Percentiles rank a stretch among this genome's conserved stretches.
Evolutionary conservation across 2,797 vertebrate genomes (phyloP).

Genomic region (Paguma larvata): DNA sequence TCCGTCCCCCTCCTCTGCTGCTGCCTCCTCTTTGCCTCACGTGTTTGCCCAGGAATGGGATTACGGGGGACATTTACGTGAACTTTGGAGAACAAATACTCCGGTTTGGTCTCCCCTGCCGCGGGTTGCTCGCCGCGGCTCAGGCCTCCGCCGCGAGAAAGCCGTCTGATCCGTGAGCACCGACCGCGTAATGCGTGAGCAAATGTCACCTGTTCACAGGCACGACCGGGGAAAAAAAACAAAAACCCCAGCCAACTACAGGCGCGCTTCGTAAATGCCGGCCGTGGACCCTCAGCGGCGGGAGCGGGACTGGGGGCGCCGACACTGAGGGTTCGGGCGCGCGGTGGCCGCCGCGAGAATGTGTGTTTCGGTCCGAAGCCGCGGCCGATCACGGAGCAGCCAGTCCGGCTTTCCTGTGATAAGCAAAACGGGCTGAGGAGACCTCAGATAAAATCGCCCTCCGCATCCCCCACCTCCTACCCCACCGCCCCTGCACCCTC

Average conservation of each 20-base stretch:
- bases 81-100: slow-evolving; percentile 84
- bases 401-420: not conserved
- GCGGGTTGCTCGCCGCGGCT: slow-evolving; percentile 17
- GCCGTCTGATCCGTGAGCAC: slow-evolving; percentile 62
- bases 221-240: not conserved
- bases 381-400: not conserved
- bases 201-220: slow-evolving; percentile 74
- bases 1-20: not conserved
- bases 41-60: slow-evolving; percentile 75
- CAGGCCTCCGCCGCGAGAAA: not conserved
- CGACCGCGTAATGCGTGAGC: slow-evolving; percentile 70
- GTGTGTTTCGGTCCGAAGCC: not conserved
- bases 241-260: not conserved
- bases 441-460: not conserved
- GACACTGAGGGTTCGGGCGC: too few relatives aligned
- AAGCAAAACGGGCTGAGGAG: not conserved
- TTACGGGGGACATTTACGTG: slow-evolving; percentile 83
- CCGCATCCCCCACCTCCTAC: not conserved
- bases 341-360: not conserved
- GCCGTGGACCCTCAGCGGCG: not conserved
- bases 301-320: too few relatives aligned
- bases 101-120: slow-evolving; percentile 63
- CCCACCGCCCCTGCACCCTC: not conserved
- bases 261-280: not conserved
- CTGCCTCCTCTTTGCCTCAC: slow-evolving; percentile 14